Evolutionary conservation across 2,113 vertebrate genomes (phyloP).

Genomic region (Egretta garzetta): DNA sequence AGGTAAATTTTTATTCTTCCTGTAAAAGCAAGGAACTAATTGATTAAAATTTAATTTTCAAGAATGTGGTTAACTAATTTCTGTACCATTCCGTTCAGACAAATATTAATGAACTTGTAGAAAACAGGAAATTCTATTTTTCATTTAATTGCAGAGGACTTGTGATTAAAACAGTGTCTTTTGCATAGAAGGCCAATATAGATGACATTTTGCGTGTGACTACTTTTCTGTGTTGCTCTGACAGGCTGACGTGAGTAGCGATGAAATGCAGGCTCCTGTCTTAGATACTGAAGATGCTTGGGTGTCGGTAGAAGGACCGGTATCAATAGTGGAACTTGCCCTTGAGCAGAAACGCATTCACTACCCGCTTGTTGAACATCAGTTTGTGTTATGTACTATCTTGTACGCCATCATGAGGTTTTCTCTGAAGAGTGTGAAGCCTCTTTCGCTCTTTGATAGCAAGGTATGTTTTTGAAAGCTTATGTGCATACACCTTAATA

Average conservation of each 20-base stretch:
- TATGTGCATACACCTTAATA: not conserved
- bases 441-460: conserved; percentile 91
- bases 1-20: conserved; percentile 79
- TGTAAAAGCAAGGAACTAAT: not conserved
- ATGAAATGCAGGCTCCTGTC: conserved; percentile 82
- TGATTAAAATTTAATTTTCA: not conserved
- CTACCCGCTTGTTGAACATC: conserved; percentile 93
- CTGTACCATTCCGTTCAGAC: not conserved
- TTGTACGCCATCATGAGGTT: conserved; percentile 86
- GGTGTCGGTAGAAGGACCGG: conserved; percentile 84
- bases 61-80: not conserved
- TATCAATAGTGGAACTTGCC: conserved; percentile 90
- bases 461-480: conserved; percentile 78
- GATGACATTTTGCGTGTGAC: not conserved
- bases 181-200: not conserved
- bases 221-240: not conserved
- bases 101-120: not conserved
- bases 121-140: rapidly evolving
- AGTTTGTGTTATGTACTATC: conserved; percentile 86
- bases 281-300: conserved; percentile 90
- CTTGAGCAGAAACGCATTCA: conserved; percentile 91
- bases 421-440: conserved; percentile 84
- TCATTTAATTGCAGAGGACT: not conserved
- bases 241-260: conserved; percentile 87
- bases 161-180: not conserved